Conservation (phyloP, 2,888 invertebrate species). For the Plagiodera versicolora region DNA sequence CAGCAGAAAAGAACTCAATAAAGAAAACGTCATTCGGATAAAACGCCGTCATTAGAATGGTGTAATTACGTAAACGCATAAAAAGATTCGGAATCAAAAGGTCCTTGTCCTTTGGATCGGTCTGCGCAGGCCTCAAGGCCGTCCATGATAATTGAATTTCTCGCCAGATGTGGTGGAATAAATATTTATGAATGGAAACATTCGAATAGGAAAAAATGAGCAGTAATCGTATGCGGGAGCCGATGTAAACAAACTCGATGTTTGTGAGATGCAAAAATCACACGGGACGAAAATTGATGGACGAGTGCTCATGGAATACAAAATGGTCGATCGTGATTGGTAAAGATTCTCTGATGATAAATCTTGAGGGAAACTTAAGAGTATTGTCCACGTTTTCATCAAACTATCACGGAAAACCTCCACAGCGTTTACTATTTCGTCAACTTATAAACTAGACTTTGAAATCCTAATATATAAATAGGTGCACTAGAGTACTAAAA, state of each 20-base stretch:
- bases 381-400: too few relatives aligned
- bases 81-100: not conserved
- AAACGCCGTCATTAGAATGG: slow-evolving; percentile 24
- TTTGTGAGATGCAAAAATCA: not conserved
- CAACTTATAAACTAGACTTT: too few relatives aligned
- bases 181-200: slow-evolving; percentile 14
- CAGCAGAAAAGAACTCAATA: slow-evolving; percentile 16
- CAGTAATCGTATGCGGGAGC: not conserved
- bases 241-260: not conserved
- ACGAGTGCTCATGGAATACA: not conserved
- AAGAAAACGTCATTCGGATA: slow-evolving; percentile 22
- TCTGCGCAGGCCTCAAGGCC: slow-evolving; percentile 3
- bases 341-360: not conserved
- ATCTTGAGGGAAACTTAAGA: too few relatives aligned
- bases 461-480: too few relatives aligned
- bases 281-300: not conserved
- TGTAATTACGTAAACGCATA: not conserved
- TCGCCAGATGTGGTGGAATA: slow-evolving; percentile 8
- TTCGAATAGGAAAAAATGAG: not conserved
- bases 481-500: too few relatives aligned
- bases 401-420: too few relatives aligned
- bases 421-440: too few relatives aligned
- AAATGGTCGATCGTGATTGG: not conserved
- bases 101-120: slow-evolving; percentile 5
- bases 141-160: slow-evolving; percentile 10